phyloP scores from a whole-genome alignment of 2,888 invertebrate species.

The Deilephila porcellus region DNA sequence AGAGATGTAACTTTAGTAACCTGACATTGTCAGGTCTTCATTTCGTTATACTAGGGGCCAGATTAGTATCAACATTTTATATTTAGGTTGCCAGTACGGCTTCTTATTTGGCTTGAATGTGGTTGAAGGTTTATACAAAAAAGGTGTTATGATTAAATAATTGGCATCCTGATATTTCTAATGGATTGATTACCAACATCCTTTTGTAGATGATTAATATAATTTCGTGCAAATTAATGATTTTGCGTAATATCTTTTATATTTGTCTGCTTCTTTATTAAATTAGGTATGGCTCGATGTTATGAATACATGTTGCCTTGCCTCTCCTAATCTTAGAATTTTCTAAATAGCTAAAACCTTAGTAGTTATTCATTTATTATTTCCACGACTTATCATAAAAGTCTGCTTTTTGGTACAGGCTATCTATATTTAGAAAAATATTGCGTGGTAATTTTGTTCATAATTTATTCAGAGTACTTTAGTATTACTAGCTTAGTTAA shows the following conservation, averaged over 20 bases:
- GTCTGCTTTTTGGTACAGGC: no score
- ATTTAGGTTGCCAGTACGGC: neutral
- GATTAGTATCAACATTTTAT: neutral
- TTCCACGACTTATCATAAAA: no score
- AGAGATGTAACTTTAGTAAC: neutral
- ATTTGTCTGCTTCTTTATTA: neutral
- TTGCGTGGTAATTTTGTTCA: no score
- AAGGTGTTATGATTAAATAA: neutral
- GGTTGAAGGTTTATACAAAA: neutral
- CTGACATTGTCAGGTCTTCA: slow-evolving; percentile 12
- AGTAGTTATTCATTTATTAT: no score
- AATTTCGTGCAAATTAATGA: neutral
- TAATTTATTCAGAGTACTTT: no score
- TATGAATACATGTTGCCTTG: neutral
- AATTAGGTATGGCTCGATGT: neutral
- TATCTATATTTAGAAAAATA: no score
- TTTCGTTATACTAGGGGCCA: neutral
- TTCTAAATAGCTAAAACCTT: neutral
- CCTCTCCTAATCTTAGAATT: neutral
- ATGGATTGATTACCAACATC: neutral
- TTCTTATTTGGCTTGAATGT: neutral
- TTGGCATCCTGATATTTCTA: neutral
- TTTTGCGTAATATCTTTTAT: no score
- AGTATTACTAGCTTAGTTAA: no score
- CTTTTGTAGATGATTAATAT: no score